A percentile compares a stretch with the other conserved stretches of the same genome.
phyloP scores from a whole-genome alignment of 1,140 invertebrate genomes.

The Drosophila baimaii region DNA sequence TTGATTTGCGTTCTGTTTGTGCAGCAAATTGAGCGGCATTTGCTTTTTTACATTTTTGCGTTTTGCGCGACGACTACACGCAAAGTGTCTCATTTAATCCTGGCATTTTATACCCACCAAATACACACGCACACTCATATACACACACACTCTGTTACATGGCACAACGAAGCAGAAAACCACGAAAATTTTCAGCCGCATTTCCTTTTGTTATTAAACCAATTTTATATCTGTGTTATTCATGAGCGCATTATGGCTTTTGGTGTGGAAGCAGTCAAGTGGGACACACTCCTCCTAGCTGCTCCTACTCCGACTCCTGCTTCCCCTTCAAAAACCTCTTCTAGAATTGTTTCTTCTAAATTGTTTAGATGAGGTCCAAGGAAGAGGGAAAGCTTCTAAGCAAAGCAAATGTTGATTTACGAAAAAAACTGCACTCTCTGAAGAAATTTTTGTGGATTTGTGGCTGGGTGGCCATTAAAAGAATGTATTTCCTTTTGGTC shows the following conservation, averaged over 20 bases:
- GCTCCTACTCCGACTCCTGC: not conserved
- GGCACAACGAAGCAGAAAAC: slow-evolving; percentile 22
- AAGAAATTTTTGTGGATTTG: slow-evolving; percentile 4
- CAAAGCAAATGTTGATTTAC: slow-evolving; percentile 44
- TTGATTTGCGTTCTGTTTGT: slow-evolving; percentile 74
- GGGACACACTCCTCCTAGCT: not conserved
- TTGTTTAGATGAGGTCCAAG: slow-evolving; percentile 6
- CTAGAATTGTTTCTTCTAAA: too few relatives aligned
- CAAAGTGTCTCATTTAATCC: slow-evolving; percentile 52
- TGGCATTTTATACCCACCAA: slow-evolving; percentile 18
- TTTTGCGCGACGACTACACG: not conserved
- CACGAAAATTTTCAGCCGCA: slow-evolving; percentile 14
- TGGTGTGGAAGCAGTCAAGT: not conserved
- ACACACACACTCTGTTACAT: slow-evolving; percentile 13
- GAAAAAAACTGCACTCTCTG: not conserved
- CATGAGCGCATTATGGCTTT: slow-evolving; percentile 6
- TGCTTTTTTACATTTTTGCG: slow-evolving; percentile 53
- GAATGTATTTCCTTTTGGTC: not conserved
- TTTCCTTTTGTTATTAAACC: slow-evolving; percentile 35
- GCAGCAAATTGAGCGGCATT: slow-evolving; percentile 77
- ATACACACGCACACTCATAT: slow-evolving; percentile 13
- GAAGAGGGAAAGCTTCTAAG: slow-evolving; percentile 33
- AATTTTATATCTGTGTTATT: slow-evolving; percentile 39
- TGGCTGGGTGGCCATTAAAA: slow-evolving; percentile 2
- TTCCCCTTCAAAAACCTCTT: too few relatives aligned